phyloP scores from a whole-genome alignment of 2,888 invertebrate species.

The Onchidella celtica region DNA sequence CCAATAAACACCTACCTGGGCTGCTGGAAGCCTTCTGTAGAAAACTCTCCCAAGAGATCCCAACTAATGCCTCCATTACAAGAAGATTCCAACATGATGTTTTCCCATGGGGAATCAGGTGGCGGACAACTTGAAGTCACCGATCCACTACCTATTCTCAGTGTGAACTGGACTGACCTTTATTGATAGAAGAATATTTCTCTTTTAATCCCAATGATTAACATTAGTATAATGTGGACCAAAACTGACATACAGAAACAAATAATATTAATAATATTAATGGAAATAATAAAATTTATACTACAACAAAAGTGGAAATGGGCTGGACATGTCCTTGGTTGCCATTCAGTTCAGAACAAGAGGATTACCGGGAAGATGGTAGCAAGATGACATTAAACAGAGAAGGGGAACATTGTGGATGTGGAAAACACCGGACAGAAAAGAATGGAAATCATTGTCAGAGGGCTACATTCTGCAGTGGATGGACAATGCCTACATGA shows the following conservation, averaged over 20 bases:
- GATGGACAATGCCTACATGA: too few species aligned
- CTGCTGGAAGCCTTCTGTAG: conserved; percentile 65
- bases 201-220: too few species aligned
- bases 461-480: too few species aligned
- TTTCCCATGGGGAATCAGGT: conserved; percentile 74
- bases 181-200: neutral
- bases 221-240: neutral
- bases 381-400: too few species aligned
- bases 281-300: too few species aligned
- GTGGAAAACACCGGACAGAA: too few species aligned
- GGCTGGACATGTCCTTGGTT: too few species aligned
- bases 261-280: neutral
- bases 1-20: conserved; percentile 78
- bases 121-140: conserved; percentile 76
- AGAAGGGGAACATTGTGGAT: too few species aligned
- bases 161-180: conserved; percentile 78
- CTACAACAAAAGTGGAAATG: too few species aligned
- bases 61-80: conserved; percentile 80
- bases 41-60: conserved; percentile 75
- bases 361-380: too few species aligned
- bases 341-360: too few species aligned
- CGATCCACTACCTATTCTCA: conserved; percentile 79
- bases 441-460: too few species aligned
- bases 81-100: conserved; percentile 78
- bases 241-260: neutral